These are phyloP conservation scores for Acleris cristana DNA, from an alignment of 2,888 invertebrate genomes.

Conservation along the genomic window DNA sequence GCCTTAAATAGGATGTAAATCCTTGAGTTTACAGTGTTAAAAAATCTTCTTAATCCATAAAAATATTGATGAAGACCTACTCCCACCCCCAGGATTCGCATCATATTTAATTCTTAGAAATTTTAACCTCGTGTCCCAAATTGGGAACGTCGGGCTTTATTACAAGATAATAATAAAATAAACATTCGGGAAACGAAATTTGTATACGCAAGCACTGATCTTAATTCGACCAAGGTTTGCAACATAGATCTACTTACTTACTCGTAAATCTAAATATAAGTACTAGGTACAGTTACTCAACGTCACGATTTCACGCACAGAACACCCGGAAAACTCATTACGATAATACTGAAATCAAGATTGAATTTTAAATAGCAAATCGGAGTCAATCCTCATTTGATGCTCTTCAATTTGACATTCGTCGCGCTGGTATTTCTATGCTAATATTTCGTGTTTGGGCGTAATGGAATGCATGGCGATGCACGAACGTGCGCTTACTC, in stretches of 20 bases:
- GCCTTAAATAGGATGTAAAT: constrained; percentile 6
- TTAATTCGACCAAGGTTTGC: constrained; percentile 7
- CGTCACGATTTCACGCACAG: constrained; percentile 5
- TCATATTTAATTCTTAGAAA: no score
- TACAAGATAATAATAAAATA: no score
- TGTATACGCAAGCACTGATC: background rate
- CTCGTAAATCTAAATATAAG: background rate
- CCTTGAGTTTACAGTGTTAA: constrained; percentile 1
- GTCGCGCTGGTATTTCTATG: constrained; percentile 54
- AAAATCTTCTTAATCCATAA: no score
- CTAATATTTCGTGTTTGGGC: constrained; percentile 56
- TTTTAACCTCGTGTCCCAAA: no score
- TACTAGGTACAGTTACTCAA: background rate
- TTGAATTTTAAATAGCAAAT: constrained; percentile 27
- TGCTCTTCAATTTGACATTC: constrained; percentile 46
- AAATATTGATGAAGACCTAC: no score
- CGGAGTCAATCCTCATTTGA: constrained; percentile 39
- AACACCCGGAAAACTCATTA: constrained; percentile 11
- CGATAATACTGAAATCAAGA: constrained; percentile 20
- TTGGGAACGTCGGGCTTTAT: no score
- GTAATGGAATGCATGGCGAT: constrained; percentile 60
- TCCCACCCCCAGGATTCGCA: no score
- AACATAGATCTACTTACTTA: background rate
- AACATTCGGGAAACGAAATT: no score
- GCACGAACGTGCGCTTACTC: constrained; percentile 47